These are phyloP conservation scores for Jacana jacana DNA, from an alignment of 2,113 vertebrate genomes.

Conservation along the genomic window DNA sequence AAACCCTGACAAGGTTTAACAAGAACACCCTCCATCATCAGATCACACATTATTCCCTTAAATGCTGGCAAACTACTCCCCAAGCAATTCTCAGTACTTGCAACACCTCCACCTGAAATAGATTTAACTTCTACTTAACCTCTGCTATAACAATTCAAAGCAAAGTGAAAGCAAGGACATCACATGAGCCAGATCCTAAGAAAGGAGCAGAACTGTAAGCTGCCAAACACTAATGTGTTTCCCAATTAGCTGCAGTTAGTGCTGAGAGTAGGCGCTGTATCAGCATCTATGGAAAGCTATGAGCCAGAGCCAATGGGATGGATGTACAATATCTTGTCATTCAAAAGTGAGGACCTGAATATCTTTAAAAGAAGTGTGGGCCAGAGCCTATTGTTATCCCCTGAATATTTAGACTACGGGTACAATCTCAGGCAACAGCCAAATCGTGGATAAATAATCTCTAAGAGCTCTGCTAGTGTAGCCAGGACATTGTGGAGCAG, in stretches of 20 bases:
- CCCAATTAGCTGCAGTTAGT: neutral
- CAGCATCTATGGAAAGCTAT: neutral
- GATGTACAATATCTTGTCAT: neutral
- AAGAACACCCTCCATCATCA: neutral
- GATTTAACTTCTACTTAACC: conserved; percentile 19
- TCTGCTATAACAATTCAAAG: neutral
- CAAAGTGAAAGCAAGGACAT: conserved; percentile 33
- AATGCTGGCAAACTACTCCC: neutral
- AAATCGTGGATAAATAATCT: neutral
- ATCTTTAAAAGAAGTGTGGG: neutral
- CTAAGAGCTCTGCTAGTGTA: neutral
- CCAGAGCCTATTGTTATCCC: neutral
- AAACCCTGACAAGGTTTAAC: neutral
- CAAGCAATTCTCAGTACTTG: neutral
- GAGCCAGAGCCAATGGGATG: neutral
- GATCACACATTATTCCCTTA: neutral
- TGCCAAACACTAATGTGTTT: conserved; percentile 21
- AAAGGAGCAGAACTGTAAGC: neutral
- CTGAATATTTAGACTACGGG: neutral
- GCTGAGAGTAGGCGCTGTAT: neutral
- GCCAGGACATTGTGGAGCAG: neutral
- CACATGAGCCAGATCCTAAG: neutral
- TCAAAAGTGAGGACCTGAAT: neutral
- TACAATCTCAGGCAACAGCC: neutral
- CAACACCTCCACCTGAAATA: neutral